A percentile compares a stretch with the other conserved stretches of the same genome.
phyloP scores from a whole-genome alignment of 2,797 vertebrate genomes.

The Pipistrellus nathusii region DNA sequence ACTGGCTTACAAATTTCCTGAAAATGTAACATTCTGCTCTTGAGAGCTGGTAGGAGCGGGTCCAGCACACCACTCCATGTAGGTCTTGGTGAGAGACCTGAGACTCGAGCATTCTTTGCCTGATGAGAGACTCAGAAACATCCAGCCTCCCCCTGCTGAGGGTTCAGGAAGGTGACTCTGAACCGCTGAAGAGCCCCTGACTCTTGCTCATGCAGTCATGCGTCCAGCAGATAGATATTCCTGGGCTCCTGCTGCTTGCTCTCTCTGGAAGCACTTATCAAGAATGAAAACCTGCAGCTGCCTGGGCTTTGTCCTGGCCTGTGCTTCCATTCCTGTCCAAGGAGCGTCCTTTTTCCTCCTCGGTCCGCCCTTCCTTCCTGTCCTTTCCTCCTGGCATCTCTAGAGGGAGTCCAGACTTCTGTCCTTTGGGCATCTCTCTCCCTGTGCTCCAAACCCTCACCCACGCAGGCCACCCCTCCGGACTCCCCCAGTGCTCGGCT shows the following conservation, averaged over 20 bases:
- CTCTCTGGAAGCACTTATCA: neutral
- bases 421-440: neutral
- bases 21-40: neutral
- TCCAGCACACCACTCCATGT: rapidly evolving
- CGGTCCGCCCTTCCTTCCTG: neutral
- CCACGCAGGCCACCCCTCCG: neutral
- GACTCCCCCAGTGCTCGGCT: neutral
- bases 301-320: neutral
- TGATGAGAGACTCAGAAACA: neutral
- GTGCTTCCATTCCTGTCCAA: neutral
- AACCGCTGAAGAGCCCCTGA: neutral
- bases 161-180: neutral
- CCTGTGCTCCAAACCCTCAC: neutral
- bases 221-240: neutral
- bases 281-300: neutral
- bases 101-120: neutral
- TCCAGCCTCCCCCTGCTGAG: neutral
- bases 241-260: neutral
- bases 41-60: neutral
- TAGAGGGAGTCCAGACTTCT: neutral
- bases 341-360: neutral
- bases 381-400: neutral
- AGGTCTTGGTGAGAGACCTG: neutral
- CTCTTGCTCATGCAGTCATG: neutral
- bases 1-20: neutral